Evolutionary conservation across 1,140 invertebrate species (phyloP).

Genomic region (Ceratina japonica): DNA sequence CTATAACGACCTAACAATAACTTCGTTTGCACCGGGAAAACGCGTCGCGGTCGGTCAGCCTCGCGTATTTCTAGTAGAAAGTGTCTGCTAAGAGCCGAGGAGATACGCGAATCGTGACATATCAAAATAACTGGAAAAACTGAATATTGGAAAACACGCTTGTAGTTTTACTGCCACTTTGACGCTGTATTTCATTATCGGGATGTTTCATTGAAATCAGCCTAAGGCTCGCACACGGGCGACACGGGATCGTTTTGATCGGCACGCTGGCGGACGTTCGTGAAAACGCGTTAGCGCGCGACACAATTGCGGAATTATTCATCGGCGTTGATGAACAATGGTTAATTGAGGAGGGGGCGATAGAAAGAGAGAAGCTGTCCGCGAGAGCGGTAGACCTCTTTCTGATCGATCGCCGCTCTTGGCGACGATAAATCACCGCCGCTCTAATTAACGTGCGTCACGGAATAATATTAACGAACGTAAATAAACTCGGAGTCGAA

Average conservation of each 20-base stretch:
- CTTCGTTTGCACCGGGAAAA: slow-evolving; percentile 51
- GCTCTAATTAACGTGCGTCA: slow-evolving; percentile 40
- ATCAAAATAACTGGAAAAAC: too few relatives aligned
- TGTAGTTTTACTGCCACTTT: too few relatives aligned
- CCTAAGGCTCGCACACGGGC: not conserved
- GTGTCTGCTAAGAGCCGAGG: slow-evolving; percentile 51
- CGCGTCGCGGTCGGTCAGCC: slow-evolving; percentile 51
- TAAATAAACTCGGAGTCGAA: slow-evolving; percentile 3
- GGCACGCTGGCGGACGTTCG: not conserved
- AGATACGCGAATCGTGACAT: too few relatives aligned
- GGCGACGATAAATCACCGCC: slow-evolving; percentile 43
- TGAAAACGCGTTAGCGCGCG: slow-evolving; percentile 21
- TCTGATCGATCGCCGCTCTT: slow-evolving; percentile 25
- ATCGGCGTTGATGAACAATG: slow-evolving; percentile 57
- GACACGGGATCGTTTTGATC: slow-evolving; percentile 29
- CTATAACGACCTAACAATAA: slow-evolving; percentile 63
- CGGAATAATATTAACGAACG: slow-evolving; percentile 28
- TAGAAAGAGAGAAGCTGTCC: not conserved
- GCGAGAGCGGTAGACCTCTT: slow-evolving; percentile 37
- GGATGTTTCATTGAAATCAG: too few relatives aligned
- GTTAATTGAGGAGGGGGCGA: not conserved
- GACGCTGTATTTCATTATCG: too few relatives aligned
- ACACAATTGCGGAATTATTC: slow-evolving; percentile 56
- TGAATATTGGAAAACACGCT: too few relatives aligned
- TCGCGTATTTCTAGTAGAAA: slow-evolving; percentile 40